Evolutionary conservation across 2,888 invertebrate species (phyloP), one percentile per base, ranked within the genome.

Genomic region (Odontomyia ornata): DNA sequence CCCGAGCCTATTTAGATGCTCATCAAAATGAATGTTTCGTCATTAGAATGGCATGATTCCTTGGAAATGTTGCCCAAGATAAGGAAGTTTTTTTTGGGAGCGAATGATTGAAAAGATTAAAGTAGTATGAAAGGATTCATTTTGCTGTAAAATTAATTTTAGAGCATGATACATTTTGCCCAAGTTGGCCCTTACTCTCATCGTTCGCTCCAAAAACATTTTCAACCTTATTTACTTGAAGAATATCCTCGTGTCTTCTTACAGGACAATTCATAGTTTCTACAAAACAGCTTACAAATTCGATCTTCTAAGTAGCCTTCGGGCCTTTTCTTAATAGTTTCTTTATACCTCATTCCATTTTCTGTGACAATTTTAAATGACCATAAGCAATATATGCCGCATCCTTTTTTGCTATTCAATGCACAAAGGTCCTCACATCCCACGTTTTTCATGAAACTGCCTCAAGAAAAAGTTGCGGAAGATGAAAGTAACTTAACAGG

Each of bases 361-460:
- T 52, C 52, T 71, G 71, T 71, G 52, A 47, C 71, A 71, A 71
- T 71, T 71, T 71, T 71, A 52, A 71, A 71, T 71, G 52, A 47
- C 71, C 52, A 47, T 47, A 25, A 71, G 46, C 71, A 47, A 47
- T 71, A 47, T 71, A 52, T 71, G 71, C 23, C 27, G 23, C 46
- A 47, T 71, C 71, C 71, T 71, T 71, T 67, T 36, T 36, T 72
- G 23, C 47, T 52, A 36, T 36, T 25, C 23, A 15, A 15, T 47
- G 23, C 47, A 21, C n/a, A 4, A 46, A 25, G n/a, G 18, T 1
- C 18, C 25, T 43, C 21, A 21, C 46, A 67, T 30, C 36, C 43
- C 18, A 67, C 18, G 23, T 47, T 46, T 23, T 71, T 28, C 52
- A 47, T 71, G 27, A 71, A 71, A 71, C 47, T 47, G 1, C 57